Percentiles rank a stretch among this genome's conserved stretches.
These are phyloP conservation scores for Zaprionus nigranus DNA, from an alignment of 1,140 invertebrate genomes.

Conservation along the genomic window DNA sequence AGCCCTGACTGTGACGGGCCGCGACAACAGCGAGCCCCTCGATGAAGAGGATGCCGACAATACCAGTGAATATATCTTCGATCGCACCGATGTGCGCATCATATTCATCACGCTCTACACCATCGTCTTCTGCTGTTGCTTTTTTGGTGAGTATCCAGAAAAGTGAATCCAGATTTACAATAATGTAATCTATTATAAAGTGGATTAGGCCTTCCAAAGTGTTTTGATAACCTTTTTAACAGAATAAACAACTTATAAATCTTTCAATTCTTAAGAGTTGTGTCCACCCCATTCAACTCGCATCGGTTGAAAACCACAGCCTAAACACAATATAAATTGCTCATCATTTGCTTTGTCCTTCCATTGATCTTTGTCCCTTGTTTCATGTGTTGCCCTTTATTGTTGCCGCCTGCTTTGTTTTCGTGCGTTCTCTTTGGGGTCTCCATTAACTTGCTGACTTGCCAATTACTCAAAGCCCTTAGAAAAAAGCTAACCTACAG, in stretches of 20 bases:
- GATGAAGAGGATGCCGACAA: constrained; percentile 60
- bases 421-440: constrained; percentile 23
- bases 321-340: constrained; percentile 10
- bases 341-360: constrained; percentile 13
- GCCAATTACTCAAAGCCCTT: constrained; percentile 63
- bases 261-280: too few species aligned
- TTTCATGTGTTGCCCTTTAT: constrained; percentile 13
- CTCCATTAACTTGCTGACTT: constrained; percentile 56
- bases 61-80: constrained; percentile 86
- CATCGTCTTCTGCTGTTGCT: constrained; percentile 87
- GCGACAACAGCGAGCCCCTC: constrained; percentile 15
- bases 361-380: constrained; percentile 13
- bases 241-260: too few species aligned
- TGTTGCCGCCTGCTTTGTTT: constrained; percentile 13
- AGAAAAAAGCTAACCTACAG: constrained; percentile 23
- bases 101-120: constrained; percentile 87
- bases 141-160: constrained; percentile 86
- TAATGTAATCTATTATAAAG: not conserved
- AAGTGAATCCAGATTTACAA: not conserved
- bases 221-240: not conserved
- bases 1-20: not conserved
- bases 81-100: constrained; percentile 86
- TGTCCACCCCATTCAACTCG: not conserved
- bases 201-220: not conserved
- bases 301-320: not conserved